These are phyloP conservation scores for Cochlearius cochlearius DNA, from an alignment of 2,113 vertebrate species.

Conservation along the genomic window DNA sequence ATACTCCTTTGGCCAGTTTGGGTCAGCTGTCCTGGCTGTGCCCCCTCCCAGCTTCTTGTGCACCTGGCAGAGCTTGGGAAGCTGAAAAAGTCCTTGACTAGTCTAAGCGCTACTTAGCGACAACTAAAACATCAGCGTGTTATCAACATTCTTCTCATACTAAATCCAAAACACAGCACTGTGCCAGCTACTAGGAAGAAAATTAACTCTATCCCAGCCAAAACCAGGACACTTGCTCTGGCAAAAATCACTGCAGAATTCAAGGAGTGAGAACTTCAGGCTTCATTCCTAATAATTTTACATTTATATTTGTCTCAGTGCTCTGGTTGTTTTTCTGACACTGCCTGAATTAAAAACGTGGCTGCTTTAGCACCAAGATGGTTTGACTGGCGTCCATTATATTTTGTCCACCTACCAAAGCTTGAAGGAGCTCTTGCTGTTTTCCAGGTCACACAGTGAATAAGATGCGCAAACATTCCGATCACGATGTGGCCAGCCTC, in stretches of 20 bases:
- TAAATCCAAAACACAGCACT: too few species aligned
- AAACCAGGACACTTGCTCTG: not conserved
- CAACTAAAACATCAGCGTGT: too few species aligned
- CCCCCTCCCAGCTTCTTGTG: too few species aligned
- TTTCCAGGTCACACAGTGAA: conserved; percentile 86
- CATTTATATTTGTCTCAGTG: not conserved
- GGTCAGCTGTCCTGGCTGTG: too few species aligned
- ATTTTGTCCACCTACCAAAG: not conserved
- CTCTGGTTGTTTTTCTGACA: not conserved
- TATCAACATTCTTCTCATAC: too few species aligned
- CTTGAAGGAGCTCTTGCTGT: not conserved
- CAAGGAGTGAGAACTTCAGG: not conserved
- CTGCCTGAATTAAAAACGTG: not conserved
- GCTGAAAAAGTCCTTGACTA: too few species aligned
- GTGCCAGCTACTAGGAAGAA: too few species aligned
- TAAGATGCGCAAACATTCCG: conserved; percentile 82
- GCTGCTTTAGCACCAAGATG: accelerated
- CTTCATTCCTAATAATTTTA: not conserved
- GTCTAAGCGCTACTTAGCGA: too few species aligned
- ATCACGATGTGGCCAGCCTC: conserved; percentile 80
- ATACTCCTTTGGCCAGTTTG: too few species aligned
- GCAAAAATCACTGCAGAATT: not conserved
- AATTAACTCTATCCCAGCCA: too few species aligned
- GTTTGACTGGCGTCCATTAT: accelerated
- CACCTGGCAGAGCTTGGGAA: too few species aligned